Base-by-base conservation (phyloP, 1,140 invertebrate genomes). In the Planococcus citri region DNA sequence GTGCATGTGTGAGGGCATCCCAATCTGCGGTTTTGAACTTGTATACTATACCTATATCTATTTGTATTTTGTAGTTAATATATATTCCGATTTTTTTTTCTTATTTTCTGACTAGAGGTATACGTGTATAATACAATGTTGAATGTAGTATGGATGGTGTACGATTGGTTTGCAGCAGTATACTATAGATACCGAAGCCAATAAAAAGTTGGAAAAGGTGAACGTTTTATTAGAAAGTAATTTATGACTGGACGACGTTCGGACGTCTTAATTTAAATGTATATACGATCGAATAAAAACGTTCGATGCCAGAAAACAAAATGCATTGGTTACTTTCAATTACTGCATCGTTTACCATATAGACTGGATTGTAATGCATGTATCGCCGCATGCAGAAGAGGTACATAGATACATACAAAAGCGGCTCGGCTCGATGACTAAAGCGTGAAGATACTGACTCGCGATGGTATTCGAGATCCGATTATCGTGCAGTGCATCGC, bases 221-320 rank as follows among this genome's bases (percentile, higher is more conserved):
- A 51, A 51, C 17, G 41, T 3, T 51, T 14, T 51, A 51, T 51
- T 51, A 51, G 41, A 51, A 51, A 51, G 41, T 51, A 51, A 51
- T 51, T 51, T 51, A 51, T 51, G 12, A 17, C 41, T 20, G 41
- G 12, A 17, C n/a, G 41, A 17, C 17, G 41, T 51, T 51, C 41
- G 6, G 41, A 51, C 17, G 41, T 17, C 41, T 51, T 51, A 51
- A 51, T 51, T 51, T 51, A 51, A 51, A 51, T 51, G 41, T 51
- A 51, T 51, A 51, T 14, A 20, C 41, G 41, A 14, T 51, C 2
- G 3, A 51, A 51, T 17, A 17, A 20, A 51, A 51, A 51, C 41
- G 17, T 51, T 51, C 41, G 41, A 51, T 51, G 41, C 41, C 41
- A 51, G 41, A 51, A 51, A 51, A 51, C 41, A 51, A 51, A 51